These are phyloP conservation scores for Apotomis capreana DNA, from an alignment of 2,888 invertebrate genomes.

Conservation along the genomic window DNA sequence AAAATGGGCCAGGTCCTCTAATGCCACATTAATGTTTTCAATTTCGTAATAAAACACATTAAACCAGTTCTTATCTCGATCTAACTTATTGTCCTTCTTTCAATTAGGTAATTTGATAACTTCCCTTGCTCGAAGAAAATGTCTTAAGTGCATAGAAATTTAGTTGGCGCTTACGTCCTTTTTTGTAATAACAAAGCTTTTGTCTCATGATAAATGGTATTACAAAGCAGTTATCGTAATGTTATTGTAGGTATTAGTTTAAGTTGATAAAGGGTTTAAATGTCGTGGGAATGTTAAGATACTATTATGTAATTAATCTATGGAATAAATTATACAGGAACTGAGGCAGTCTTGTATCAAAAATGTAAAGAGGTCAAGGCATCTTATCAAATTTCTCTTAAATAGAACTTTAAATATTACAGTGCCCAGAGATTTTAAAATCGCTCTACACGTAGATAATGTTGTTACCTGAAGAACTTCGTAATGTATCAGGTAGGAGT, in stretches of 20 bases:
- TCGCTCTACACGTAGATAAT: no score
- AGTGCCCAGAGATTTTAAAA: no score
- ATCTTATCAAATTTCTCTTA: no score
- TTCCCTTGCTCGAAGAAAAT: background rate
- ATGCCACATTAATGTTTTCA: no score
- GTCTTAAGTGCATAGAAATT: background rate
- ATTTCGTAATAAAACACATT: no score
- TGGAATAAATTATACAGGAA: background rate
- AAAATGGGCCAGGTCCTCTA: no score
- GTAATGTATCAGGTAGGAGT: no score
- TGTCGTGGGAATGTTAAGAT: constrained; percentile 13
- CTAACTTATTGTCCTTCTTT: constrained; percentile 21
- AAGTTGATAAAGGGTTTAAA: constrained; percentile 1
- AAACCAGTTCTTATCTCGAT: constrained; percentile 15
- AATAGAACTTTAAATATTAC: no score
- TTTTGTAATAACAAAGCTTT: background rate
- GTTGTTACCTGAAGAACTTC: no score
- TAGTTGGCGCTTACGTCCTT: background rate
- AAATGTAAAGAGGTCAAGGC: no score
- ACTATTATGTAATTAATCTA: background rate
- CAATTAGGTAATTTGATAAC: constrained; percentile 26
- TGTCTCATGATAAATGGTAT: constrained; percentile 21
- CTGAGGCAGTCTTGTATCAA: no score
- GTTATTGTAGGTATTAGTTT: constrained; percentile 6
- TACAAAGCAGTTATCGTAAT: constrained; percentile 20